phyloP scores from a whole-genome alignment of 1,140 invertebrate genomes.

The Heterodera carotae region DNA sequence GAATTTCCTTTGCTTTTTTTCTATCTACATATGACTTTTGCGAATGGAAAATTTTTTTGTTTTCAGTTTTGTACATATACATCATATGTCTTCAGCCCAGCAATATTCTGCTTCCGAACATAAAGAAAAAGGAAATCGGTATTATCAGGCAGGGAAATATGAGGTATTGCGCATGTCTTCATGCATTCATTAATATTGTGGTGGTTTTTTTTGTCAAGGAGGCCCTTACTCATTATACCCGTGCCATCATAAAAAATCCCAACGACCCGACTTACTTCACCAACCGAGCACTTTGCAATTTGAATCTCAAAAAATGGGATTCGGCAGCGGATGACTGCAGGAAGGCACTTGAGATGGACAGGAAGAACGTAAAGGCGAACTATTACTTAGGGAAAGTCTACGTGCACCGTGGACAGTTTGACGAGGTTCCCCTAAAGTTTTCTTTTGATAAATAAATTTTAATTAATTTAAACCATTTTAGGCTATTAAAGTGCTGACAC shows the following conservation, averaged over 20 bases:
- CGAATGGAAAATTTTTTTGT: no score
- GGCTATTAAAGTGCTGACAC: constrained; percentile 49
- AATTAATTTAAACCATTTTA: no score
- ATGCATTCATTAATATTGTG: no score
- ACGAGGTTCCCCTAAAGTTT: constrained; percentile 41
- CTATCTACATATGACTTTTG: no score
- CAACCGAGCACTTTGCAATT: constrained; percentile 53
- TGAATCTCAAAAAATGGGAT: constrained; percentile 59
- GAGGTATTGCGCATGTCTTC: background rate
- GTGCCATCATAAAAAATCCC: constrained; percentile 54
- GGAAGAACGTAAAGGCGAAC: constrained; percentile 58
- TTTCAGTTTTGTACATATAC: no score
- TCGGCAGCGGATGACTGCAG: constrained; percentile 57
- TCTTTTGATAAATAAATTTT: no score
- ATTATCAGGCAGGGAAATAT: constrained; percentile 31
- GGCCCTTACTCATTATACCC: constrained; percentile 50
- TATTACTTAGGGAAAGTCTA: constrained; percentile 57
- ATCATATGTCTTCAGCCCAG: constrained; percentile 6
- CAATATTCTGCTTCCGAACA: constrained; percentile 25
- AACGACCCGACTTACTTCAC: constrained; percentile 48
- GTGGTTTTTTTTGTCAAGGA: constrained; percentile 46
- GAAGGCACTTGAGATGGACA: constrained; percentile 54
- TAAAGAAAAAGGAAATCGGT: constrained; percentile 36
- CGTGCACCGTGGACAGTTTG: constrained; percentile 47
- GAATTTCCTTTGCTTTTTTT: no score